Evolutionary conservation across 2,888 invertebrate genomes (phyloP).

Genomic region (Acronicta aceris): DNA sequence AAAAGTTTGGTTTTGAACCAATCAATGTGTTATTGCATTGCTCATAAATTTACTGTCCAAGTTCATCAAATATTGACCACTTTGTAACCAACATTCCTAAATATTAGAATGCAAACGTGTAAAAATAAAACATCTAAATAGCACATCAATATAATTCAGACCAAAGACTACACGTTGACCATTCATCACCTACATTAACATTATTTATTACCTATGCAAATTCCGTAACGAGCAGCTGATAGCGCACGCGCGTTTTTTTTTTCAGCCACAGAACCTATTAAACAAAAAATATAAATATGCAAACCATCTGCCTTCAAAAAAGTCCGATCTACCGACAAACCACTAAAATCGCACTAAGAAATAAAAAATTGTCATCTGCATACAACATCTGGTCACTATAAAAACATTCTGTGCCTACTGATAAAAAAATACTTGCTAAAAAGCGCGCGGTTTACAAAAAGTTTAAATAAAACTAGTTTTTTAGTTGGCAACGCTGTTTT

Average conservation of each 20-base stretch:
- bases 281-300: conserved; percentile 71
- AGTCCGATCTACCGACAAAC: conserved; percentile 74
- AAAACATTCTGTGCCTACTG: conserved; percentile 75
- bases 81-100: background rate
- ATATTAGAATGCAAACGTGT: too few species aligned
- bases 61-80: background rate
- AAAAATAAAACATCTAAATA: conserved; percentile 8
- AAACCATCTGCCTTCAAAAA: conserved; percentile 85
- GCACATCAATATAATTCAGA: conserved; percentile 14
- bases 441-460: conserved; percentile 71
- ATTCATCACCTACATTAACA: conserved; percentile 31
- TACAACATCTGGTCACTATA: conserved; percentile 85
- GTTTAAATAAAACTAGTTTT: conserved; percentile 74
- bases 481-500: conserved; percentile 70
- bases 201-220: conserved; percentile 51
- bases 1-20: background rate
- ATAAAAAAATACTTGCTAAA: conserved; percentile 80
- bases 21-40: background rate
- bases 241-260: conserved; percentile 53
- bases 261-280: conserved; percentile 58
- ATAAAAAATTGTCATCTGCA: conserved; percentile 88
- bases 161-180: conserved; percentile 5
- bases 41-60: background rate
- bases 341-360: conserved; percentile 83
- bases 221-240: conserved; percentile 57